phyloP scores from a whole-genome alignment of 2,113 vertebrate genomes.

The Tyrannus savana region DNA sequence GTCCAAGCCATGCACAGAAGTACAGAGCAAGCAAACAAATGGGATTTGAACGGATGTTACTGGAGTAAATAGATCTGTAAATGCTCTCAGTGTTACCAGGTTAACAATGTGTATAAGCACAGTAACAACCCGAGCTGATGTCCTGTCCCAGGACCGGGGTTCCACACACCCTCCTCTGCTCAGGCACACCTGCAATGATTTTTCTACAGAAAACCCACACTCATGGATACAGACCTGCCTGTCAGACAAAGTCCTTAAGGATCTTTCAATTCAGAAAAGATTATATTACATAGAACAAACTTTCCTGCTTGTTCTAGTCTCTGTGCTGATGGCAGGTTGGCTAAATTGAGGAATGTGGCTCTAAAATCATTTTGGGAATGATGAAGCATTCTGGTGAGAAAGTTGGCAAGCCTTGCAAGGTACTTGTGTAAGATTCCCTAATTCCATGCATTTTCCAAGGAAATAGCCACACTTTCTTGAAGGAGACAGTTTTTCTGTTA shows the following conservation, averaged over 20 bases:
- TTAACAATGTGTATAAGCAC: fast-evolving
- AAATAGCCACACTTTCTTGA: background rate
- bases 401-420: background rate
- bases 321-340: background rate
- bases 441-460: background rate
- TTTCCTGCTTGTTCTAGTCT: background rate
- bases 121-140: background rate
- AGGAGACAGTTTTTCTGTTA: background rate
- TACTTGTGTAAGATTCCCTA: background rate
- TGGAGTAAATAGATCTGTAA: background rate
- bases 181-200: fast-evolving
- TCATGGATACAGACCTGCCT: background rate
- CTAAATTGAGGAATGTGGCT: fast-evolving
- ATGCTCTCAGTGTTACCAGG: background rate
- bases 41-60: background rate
- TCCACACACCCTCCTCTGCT: background rate
- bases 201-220: background rate
- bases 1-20: fast-evolving
- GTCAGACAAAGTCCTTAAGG: background rate
- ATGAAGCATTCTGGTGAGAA: background rate
- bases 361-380: background rate
- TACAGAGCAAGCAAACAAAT: background rate
- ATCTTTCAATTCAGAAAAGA: background rate
- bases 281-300: background rate
- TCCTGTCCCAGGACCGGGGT: background rate